Conservation (phyloP, 1,140 invertebrate genomes). For the Tetranychus cinnabarinus region DNA sequence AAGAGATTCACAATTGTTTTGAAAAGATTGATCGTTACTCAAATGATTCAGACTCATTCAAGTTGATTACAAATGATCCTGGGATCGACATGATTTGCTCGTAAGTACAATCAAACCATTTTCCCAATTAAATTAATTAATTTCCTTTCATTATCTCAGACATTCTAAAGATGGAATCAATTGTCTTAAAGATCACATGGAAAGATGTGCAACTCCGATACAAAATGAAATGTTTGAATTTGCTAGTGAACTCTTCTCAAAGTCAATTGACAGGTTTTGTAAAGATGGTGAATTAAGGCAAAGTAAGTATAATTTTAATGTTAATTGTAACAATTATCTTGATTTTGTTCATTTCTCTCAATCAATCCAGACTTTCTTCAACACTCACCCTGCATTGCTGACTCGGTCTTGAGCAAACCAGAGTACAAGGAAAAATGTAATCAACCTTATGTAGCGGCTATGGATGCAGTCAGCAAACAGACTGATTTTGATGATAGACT, state of each 20-base stretch:
- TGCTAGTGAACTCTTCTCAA: conserved; percentile 11
- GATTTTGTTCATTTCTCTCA: too few relatives aligned
- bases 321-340: too few relatives aligned
- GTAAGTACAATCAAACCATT: conserved; percentile 8
- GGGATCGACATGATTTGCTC: conserved; percentile 13
- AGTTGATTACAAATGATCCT: conserved; percentile 10
- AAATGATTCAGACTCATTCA: conserved; percentile 9
- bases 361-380: conserved; percentile 4
- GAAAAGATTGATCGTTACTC: conserved; percentile 12
- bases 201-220: conserved; percentile 15
- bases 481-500: background rate
- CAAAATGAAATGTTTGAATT: conserved; percentile 16
- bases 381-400: conserved; percentile 9
- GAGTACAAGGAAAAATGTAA: conserved; percentile 4
- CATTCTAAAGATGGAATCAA: conserved; percentile 6
- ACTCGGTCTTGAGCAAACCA: conserved; percentile 5
- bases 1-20: conserved; percentile 15
- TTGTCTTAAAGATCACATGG: conserved; percentile 13
- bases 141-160: background rate
- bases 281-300: background rate
- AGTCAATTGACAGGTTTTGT: conserved; percentile 15
- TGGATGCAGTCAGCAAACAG: background rate
- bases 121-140: too few relatives aligned
- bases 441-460: conserved; percentile 1
- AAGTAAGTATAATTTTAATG: background rate